Evolutionary conservation across 2,797 vertebrate genomes (phyloP), one percentile per base, ranked within the genome.

Genomic region (Nannoperca obscura): DNA sequence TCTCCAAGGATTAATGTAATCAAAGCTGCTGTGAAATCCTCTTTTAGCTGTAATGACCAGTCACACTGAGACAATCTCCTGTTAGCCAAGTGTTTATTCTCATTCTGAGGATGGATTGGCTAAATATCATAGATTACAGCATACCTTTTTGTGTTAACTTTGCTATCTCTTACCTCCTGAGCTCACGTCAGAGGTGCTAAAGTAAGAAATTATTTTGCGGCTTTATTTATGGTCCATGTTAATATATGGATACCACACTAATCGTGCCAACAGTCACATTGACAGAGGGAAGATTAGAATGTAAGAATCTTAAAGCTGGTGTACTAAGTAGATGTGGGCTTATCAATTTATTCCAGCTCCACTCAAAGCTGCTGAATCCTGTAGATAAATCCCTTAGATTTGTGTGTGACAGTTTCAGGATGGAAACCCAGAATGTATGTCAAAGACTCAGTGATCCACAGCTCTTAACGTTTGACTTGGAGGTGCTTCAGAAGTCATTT

Each of bases 1-100:
- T 86, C 79, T 72, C 67, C 79, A 85, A 89, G 93, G 93, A 95
- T 94, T 94, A 92, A 88, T 85, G 83, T 86, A 91, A 93, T 94
- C 88, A 92, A 91, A 86, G 82, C 84, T 63, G 80, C 76, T 81
- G 86, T 76, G 49, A 91, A 94, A 94, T 93, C 92, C 88, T 92
- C 91, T 90, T 89, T 87, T 30, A 73, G 84, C 82, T 81, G 82
- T 88, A 90, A 92, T 86, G 88, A 89, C 80, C 83, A 76, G 88
- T 86, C 89, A 84, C 80, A 77, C 84, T 57, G 63, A 90, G 86
- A 91, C 89, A 86, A 87, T 90, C 87, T 85, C 88, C 86, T 66
- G 63, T 86, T 86, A 78, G 80, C 86, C 44, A 52, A 86, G 78
- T 88, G 81, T 90, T 91, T 81, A 80, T 58, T 80, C 55, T 70